These are phyloP conservation scores for Fistularia tabacaria DNA, from an alignment of 2,797 vertebrate genomes.

Conservation along the genomic window DNA sequence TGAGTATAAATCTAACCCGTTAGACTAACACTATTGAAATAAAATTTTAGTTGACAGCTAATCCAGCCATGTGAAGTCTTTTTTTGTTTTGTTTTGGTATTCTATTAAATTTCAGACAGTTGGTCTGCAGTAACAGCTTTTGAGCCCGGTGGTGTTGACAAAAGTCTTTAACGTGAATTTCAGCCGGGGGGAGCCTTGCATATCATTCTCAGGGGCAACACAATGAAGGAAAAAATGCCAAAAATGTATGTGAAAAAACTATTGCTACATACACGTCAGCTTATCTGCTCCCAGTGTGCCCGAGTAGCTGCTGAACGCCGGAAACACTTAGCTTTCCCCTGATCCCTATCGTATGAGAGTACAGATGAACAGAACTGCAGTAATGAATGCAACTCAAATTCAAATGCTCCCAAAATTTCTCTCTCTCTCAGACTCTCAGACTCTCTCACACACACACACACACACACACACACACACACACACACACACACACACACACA, in stretches of 20 bases:
- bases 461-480: conserved; percentile 10
- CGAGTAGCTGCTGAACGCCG: conserved; percentile 48
- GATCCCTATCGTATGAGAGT: conserved; percentile 59
- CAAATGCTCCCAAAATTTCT: conserved; percentile 1
- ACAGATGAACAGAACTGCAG: conserved; percentile 23
- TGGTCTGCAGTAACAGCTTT: too few relatives aligned
- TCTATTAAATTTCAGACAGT: too few relatives aligned
- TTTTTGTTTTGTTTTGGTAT: too few relatives aligned
- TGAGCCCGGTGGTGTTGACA: too few relatives aligned
- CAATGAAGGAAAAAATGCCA: conserved; percentile 35
- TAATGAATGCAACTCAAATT: conserved; percentile 19
- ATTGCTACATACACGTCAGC: background rate
- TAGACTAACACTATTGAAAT: too few relatives aligned
- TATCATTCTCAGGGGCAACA: background rate
- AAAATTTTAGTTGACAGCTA: too few relatives aligned
- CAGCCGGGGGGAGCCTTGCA: too few relatives aligned
- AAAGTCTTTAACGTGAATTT: too few relatives aligned
- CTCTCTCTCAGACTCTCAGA: background rate
- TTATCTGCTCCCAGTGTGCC: conserved; percentile 47
- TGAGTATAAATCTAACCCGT: too few relatives aligned
- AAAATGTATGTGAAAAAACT: conserved; percentile 2
- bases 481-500: conserved; percentile 3
- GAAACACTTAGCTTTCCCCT: conserved; percentile 62
- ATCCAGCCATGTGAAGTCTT: too few relatives aligned
- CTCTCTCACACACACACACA: background rate